Evolutionary conservation across 2,113 vertebrate genomes (phyloP).

Genomic region (Gyps fulvus): DNA sequence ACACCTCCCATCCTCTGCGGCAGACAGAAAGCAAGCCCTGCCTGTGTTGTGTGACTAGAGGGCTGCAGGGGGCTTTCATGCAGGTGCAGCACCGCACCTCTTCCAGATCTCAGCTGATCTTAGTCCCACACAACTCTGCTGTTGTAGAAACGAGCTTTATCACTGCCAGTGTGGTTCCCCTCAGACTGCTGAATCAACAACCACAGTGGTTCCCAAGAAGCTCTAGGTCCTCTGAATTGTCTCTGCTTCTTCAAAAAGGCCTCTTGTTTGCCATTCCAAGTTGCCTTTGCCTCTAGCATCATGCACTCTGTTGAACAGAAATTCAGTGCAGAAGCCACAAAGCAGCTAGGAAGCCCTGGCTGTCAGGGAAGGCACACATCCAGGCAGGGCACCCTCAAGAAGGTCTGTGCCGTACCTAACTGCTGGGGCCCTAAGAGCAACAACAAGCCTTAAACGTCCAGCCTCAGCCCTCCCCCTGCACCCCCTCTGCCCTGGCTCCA

Average conservation of each 20-base stretch:
- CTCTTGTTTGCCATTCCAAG: too few relatives aligned
- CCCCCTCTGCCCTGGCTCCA: neutral
- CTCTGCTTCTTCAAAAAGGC: neutral
- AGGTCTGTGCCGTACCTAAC: neutral
- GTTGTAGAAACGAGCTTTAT: neutral
- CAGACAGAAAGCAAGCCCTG: neutral
- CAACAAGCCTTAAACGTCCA: rapidly evolving
- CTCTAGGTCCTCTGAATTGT: neutral
- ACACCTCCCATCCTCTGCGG: rapidly evolving
- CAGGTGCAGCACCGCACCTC: neutral
- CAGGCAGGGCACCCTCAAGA: neutral
- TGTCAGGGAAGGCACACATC: neutral
- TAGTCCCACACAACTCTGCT: neutral
- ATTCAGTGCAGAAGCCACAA: rapidly evolving
- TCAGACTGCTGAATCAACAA: neutral
- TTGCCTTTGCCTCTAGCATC: neutral
- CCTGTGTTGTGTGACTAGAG: neutral
- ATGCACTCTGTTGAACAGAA: rapidly evolving
- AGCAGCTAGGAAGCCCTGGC: neutral
- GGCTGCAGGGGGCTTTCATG: neutral
- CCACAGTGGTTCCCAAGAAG: neutral
- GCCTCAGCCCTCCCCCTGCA: neutral
- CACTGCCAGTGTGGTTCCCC: neutral
- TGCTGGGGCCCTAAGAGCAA: neutral
- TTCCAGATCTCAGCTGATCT: neutral